A percentile compares a stretch with the other conserved stretches of the same genome.
These are phyloP conservation scores for Typhlomys cinereus DNA, from an alignment of 2,113 vertebrate genomes.

Conservation along the genomic window DNA sequence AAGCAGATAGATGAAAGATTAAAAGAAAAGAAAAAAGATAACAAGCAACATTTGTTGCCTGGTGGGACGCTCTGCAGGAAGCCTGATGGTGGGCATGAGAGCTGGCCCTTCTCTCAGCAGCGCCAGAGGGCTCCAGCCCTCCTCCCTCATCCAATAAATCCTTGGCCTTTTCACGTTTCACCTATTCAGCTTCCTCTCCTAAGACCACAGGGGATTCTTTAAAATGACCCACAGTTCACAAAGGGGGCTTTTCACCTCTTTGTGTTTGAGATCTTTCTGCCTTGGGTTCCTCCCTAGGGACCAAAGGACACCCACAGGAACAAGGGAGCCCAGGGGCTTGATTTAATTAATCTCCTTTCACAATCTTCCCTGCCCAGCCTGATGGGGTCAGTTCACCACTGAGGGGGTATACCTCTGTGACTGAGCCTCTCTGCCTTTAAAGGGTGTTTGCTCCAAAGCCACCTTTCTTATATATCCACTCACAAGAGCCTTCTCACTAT, in stretches of 20 bases:
- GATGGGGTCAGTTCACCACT: neutral
- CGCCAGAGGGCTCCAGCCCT: neutral
- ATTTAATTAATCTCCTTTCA: slow-evolving; percentile 70
- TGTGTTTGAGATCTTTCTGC: neutral
- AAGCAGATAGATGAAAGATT: neutral
- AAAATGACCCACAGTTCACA: slow-evolving; percentile 5
- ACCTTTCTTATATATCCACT: slow-evolving; percentile 10
- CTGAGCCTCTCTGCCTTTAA: slow-evolving; percentile 62
- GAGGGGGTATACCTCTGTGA: slow-evolving; percentile 49
- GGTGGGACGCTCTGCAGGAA: neutral
- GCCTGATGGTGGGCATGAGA: too few relatives aligned
- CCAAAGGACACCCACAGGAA: neutral
- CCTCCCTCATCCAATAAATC: slow-evolving; percentile 35
- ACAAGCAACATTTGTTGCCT: neutral
- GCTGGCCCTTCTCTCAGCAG: neutral
- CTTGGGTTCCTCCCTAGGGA: slow-evolving; percentile 1
- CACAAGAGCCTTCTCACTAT: neutral
- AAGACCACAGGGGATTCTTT: neutral
- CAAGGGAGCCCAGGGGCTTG: slow-evolving; percentile 31
- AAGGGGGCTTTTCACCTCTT: slow-evolving; percentile 40
- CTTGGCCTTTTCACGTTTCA: slow-evolving; percentile 59
- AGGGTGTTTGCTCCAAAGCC: slow-evolving; percentile 15
- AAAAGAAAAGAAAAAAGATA: neutral
- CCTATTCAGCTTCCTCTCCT: neutral
- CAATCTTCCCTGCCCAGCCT: neutral